Evolutionary conservation across 64 coral and sea anemone genomes (phyloP).

Genomic region (Stylophora pistillata): DNA sequence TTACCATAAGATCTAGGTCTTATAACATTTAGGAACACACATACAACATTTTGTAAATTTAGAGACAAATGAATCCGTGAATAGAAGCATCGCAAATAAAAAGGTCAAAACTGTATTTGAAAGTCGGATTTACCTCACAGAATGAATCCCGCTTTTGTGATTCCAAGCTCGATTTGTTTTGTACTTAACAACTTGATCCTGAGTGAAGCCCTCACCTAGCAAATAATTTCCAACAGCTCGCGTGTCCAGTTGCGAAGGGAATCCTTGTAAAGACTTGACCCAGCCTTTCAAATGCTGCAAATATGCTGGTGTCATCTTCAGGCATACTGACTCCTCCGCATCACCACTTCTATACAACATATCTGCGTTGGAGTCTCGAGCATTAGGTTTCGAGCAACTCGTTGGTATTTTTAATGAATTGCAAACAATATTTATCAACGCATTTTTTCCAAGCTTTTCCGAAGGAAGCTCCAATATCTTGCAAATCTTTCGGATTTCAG

Average conservation of each 20-base stretch:
- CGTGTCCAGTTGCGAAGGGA: constrained; percentile 45
- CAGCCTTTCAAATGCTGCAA: constrained; percentile 37
- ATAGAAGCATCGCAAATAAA: constrained; percentile 25
- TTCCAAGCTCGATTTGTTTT: constrained; percentile 57
- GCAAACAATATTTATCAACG: constrained; percentile 59
- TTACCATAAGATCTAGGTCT: neutral
- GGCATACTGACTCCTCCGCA: neutral
- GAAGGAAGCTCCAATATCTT: constrained; percentile 34
- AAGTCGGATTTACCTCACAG: constrained; percentile 34
- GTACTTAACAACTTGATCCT: constrained; percentile 61
- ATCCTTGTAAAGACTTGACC: constrained; percentile 37
- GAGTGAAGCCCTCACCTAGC: constrained; percentile 51
- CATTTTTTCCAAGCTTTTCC: constrained; percentile 40
- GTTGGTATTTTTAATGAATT: constrained; percentile 48
- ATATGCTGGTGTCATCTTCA: constrained; percentile 51
- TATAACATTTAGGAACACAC: constrained; percentile 29
- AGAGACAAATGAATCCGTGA: constrained; percentile 7
- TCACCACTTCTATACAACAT: constrained; percentile 9
- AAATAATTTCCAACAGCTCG: constrained; percentile 63
- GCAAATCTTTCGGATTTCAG: constrained; percentile 24
- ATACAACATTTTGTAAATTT: constrained; percentile 5
- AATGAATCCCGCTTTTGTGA: constrained; percentile 58
- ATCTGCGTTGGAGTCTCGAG: constrained; percentile 1
- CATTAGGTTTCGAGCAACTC: constrained; percentile 32
- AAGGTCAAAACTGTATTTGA: constrained; percentile 25